Percentiles rank a stretch among this genome's conserved stretches.
These are phyloP conservation scores for Caenorhabditis drosophilae DNA, from an alignment of 2,888 invertebrate species.

Conservation along the genomic window DNA sequence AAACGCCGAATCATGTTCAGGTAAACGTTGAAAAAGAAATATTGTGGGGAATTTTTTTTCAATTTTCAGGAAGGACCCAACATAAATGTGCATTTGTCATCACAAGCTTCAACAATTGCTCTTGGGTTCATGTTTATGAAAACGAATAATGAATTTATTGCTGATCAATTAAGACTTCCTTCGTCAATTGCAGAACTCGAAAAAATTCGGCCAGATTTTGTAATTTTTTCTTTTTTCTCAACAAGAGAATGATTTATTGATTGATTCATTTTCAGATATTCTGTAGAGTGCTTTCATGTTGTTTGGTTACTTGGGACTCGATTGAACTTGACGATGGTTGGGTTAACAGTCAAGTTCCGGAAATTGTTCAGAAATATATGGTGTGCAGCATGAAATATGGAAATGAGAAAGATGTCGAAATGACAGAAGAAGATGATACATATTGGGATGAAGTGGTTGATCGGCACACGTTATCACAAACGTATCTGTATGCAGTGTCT, in stretches of 20 bases:
- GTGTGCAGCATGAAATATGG: conserved; percentile 2
- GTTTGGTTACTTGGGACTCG: conserved; percentile 56
- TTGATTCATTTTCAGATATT: conserved; percentile 31
- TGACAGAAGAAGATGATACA: conserved; percentile 28
- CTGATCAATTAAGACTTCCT: conserved; percentile 88
- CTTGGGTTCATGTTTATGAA: conserved; percentile 90
- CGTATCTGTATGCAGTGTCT: conserved; percentile 92
- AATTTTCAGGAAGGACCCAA: conserved; percentile 72
- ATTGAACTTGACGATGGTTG: conserved; percentile 48
- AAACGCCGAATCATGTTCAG: conserved; percentile 5
- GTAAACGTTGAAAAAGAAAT: background rate
- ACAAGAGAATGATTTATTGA: background rate
- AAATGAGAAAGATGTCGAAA: conserved; percentile 7
- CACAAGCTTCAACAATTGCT: conserved; percentile 92
- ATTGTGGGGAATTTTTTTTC: background rate
- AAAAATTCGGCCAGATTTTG: conserved; percentile 74
- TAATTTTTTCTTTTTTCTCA: background rate
- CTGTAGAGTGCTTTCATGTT: conserved; percentile 49
- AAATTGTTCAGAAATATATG: conserved; percentile 16
- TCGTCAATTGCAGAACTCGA: conserved; percentile 88
- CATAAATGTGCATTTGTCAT: conserved; percentile 92
- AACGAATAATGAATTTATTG: conserved; percentile 82
- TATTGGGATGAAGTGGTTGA: conserved; percentile 54
- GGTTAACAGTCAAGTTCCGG: conserved; percentile 44
- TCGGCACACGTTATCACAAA: conserved; percentile 70